Evolutionary conservation across 2,113 vertebrate species (phyloP), one percentile per base, ranked within the genome.

Genomic region (Hyaena hyaena): DNA sequence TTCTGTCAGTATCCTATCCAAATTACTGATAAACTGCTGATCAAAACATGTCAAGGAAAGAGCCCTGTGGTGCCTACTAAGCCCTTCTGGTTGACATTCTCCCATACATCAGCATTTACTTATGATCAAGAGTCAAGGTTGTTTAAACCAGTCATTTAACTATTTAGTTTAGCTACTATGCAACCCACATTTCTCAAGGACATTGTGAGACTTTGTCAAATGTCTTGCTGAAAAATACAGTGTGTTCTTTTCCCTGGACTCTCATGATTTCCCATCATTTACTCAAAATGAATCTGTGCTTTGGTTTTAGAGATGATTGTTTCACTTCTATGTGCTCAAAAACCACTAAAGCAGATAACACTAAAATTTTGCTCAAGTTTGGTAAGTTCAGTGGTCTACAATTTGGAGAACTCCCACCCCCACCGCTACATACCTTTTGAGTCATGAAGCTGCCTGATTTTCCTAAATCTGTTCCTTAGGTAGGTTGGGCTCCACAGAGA

Each of bases 291-390:
- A 92, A 86, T 82, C 16, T 69, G 61, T 55, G 69, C 65, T 90
- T 16, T 17, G 33, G 33, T 95, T 19, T 65, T 86, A 88, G 69
- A 94, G 39, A 71, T 48, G 12, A 14, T 39, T 86, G 45, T 26
- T 90, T 77, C 15, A 88, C 21, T 55, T 94, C 68, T 50, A 82
- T 48, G 21, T 66, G 80, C 63, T 79, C 93, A 92, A 10, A 83
- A 79, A 71, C 10, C 33, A 92, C 83, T 68, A 4, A 89, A 55
- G 15, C 19, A 10, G 35, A 55, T 24, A 45, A 28, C 17, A 90
- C 77, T 82, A 73, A 95, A 55, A 39, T 92, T 86, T 92, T 95
- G 48, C 45, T 88, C 10, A n/a, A 39, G 68, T 66, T 55, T 48
- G 33, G 6, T 66, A 74, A 90, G 10, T 63, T 76, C 23, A 94